Evolutionary conservation across 2,797 vertebrate genomes (phyloP), one percentile per base, ranked within the genome.

Genomic region (Pipistrellus pipistrellus): DNA sequence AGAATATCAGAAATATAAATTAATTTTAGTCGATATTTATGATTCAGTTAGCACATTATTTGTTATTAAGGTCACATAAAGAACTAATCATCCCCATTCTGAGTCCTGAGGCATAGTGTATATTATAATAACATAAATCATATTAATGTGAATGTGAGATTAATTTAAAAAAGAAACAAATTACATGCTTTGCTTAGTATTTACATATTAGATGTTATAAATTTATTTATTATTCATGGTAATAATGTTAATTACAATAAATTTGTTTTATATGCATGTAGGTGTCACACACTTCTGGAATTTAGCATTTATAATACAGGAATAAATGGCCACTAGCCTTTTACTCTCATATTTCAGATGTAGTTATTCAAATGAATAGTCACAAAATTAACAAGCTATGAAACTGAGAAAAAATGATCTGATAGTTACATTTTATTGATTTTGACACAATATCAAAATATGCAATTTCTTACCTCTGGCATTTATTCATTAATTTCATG

Each of bases 241-340:
- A 97, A 96, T 95, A 92, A 93, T 62, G 94, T 96, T 97, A 97
- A 97, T 98, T 97, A 94, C 91, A 98, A 97, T 96, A 93, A 96
- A 95, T 94, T 97, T 88, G 53, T 83, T 97, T 90, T 88, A 94
- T 97, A 96, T 88, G 96, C 80, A 96, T 55, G n/a, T 94, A 76
- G 41, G 55, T 95, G 83, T 85, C 90, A 76, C 55, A 93, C 4
- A 62, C 57, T 73, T 77, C 46, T 0, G 8, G 62, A 97, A 95
- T 96, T 94, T 92, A 90, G 81, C 76, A 87, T 93, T 93, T 95
- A 90, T 92, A 88, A 77, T 51, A 88, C 14, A 59, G 85, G 55
- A 89, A 73, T 93, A 95, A 96, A 92, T 93, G 85, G 59, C 80
- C 44, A 92, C 59, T 71, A 96, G 90, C 59, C 38, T 88, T 94